phyloP scores from a whole-genome alignment of 1,140 invertebrate species.

The Drosophila repletoides region DNA sequence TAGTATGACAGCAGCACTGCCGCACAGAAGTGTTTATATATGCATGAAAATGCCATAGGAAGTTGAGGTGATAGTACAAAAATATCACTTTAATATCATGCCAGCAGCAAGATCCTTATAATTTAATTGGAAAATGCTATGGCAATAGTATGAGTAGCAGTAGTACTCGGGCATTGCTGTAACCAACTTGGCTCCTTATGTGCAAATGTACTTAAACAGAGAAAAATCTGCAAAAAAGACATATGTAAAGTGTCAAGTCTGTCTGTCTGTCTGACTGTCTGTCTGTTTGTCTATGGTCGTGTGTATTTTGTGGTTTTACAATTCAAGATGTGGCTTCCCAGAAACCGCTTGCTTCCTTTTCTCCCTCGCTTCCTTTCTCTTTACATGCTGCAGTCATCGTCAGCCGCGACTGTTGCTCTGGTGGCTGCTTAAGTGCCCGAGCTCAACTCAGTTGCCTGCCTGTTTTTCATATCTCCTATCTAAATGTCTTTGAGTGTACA shows the following conservation, averaged over 20 bases:
- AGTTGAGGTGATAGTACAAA: too few relatives aligned
- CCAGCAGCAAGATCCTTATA: not conserved
- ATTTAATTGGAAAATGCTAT: not conserved
- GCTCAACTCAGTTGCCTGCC: slow-evolving; percentile 40
- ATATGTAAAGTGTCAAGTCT: slow-evolving; percentile 66
- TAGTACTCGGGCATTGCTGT: not conserved
- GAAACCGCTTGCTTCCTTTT: not conserved
- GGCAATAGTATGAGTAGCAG: not conserved
- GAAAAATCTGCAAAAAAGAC: slow-evolving; percentile 56
- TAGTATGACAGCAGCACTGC: slow-evolving; percentile 7
- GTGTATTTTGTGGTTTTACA: slow-evolving; percentile 67
- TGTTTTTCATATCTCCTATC: slow-evolving; percentile 29
- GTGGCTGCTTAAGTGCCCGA: slow-evolving; percentile 51
- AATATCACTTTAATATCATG: not conserved
- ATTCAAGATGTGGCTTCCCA: slow-evolving; percentile 53
- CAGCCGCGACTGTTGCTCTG: slow-evolving; percentile 38
- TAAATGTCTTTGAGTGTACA: slow-evolving; percentile 9
- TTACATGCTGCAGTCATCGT: not conserved
- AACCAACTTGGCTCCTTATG: slow-evolving; percentile 13
- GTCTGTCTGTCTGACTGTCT: slow-evolving; percentile 12
- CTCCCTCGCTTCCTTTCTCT: not conserved
- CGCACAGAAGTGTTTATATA: not conserved
- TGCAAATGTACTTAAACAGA: slow-evolving; percentile 1
- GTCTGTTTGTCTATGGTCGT: slow-evolving; percentile 19
- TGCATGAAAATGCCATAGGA: not conserved